Conservation (phyloP, 1,140 invertebrate species). For the Drosophila funebris region DNA sequence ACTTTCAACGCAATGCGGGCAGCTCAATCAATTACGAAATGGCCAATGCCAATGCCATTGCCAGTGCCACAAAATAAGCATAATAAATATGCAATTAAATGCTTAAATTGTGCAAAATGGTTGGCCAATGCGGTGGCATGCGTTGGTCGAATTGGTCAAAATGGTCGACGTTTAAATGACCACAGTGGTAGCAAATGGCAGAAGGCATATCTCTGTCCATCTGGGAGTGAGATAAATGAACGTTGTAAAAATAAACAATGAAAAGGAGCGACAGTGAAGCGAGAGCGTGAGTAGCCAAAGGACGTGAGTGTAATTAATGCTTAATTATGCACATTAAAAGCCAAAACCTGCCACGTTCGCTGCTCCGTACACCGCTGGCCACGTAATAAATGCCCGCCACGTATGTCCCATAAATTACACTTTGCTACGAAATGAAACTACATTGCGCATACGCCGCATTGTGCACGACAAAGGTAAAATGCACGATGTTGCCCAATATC, state of each 20-base stretch:
- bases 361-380: slow-evolving; percentile 41
- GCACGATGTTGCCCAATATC: neutral
- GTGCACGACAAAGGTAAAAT: neutral
- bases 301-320: slow-evolving; percentile 77
- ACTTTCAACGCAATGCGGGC: slow-evolving; percentile 31
- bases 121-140: slow-evolving; percentile 50
- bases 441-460: slow-evolving; percentile 60
- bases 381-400: slow-evolving; percentile 64
- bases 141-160: slow-evolving; percentile 46
- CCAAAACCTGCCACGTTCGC: slow-evolving; percentile 66
- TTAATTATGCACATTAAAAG: slow-evolving; percentile 82
- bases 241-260: slow-evolving; percentile 63
- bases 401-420: slow-evolving; percentile 75
- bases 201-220: slow-evolving; percentile 13
- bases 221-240: slow-evolving; percentile 52
- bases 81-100: slow-evolving; percentile 80
- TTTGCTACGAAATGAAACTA: slow-evolving; percentile 58
- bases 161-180: slow-evolving; percentile 56
- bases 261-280: neutral
- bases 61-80: slow-evolving; percentile 69
- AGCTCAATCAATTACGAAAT: slow-evolving; percentile 73
- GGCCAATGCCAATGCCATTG: slow-evolving; percentile 28
- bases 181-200: slow-evolving; percentile 21
- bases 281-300: neutral
- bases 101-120: slow-evolving; percentile 78